A percentile compares a stretch with the other conserved stretches of the same genome.
Conservation (phyloP, 2,113 vertebrate species). For the Eidolon helvum region DNA sequence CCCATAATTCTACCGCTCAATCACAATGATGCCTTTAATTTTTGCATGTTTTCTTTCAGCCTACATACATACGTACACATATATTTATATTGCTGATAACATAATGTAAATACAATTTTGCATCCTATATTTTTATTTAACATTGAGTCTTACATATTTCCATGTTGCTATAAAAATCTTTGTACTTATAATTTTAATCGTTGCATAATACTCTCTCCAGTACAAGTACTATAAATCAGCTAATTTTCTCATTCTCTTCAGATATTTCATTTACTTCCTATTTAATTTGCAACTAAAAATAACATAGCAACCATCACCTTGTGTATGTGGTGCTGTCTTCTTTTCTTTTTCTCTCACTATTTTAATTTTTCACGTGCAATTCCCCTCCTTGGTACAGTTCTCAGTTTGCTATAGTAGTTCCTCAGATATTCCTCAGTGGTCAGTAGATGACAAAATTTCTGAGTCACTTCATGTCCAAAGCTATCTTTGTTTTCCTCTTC, state of each 20-base stretch:
- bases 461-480: not conserved
- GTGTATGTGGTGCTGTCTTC: not conserved
- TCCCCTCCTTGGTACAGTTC: not conserved
- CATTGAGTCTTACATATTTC: not conserved
- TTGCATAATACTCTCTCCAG: not conserved
- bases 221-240: not conserved
- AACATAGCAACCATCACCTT: not conserved
- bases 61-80: not conserved
- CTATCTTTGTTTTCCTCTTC: not conserved
- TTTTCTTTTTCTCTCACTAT: not conserved
- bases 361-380: not conserved
- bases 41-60: not conserved
- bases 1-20: not conserved
- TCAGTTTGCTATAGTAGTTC: not conserved
- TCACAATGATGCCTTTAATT: not conserved
- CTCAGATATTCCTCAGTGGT: not conserved
- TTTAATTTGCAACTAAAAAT: slow-evolving; percentile 55
- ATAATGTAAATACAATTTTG: slow-evolving; percentile 20
- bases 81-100: not conserved
- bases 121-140: slow-evolving; percentile 29
- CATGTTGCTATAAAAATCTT: slow-evolving; percentile 37
- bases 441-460: not conserved
- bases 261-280: not conserved
- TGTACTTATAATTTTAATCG: slow-evolving; percentile 38
- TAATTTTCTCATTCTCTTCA: slow-evolving; percentile 11